phyloP scores from a whole-genome alignment of 1,140 invertebrate species.

The Halyomorpha halys region DNA sequence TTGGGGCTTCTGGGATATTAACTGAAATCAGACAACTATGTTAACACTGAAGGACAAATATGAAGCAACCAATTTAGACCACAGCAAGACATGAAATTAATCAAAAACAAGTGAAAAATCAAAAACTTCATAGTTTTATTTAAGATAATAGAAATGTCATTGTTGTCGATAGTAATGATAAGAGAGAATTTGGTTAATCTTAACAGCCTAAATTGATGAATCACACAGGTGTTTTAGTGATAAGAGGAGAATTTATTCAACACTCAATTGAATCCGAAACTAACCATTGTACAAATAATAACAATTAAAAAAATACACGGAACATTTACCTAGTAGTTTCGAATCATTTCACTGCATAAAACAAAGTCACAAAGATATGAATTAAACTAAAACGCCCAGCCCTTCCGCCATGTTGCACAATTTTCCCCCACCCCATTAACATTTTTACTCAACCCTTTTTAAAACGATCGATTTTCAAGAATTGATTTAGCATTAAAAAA shows the following conservation, averaged over 20 bases:
- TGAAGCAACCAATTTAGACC: not conserved
- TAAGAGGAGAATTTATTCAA: slow-evolving; percentile 6
- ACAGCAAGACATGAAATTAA: too few relatives aligned
- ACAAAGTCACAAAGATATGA: slow-evolving; percentile 11
- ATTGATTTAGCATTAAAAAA: slow-evolving; percentile 7
- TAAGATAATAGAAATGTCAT: not conserved
- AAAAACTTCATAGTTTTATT: too few relatives aligned
- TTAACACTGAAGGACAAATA: not conserved
- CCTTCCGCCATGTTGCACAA: slow-evolving; percentile 31
- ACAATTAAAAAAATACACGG: too few relatives aligned
- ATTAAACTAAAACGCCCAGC: slow-evolving; percentile 27
- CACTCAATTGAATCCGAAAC: too few relatives aligned
- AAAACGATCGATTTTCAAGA: slow-evolving; percentile 22
- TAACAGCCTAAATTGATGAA: slow-evolving; percentile 22
- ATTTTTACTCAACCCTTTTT: slow-evolving; percentile 30
- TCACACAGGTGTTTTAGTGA: slow-evolving; percentile 28
- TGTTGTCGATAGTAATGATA: slow-evolving; percentile 3
- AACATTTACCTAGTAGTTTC: not conserved
- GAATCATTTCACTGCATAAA: not conserved
- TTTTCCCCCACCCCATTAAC: slow-evolving; percentile 28
- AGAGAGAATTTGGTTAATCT: slow-evolving; percentile 1
- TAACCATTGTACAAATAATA: too few relatives aligned
- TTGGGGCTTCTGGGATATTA: not conserved
- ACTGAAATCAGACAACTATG: not conserved
- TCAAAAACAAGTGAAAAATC: too few relatives aligned